Conservation (phyloP, 2,113 vertebrate genomes). For the Ictalurus furcatus region DNA sequence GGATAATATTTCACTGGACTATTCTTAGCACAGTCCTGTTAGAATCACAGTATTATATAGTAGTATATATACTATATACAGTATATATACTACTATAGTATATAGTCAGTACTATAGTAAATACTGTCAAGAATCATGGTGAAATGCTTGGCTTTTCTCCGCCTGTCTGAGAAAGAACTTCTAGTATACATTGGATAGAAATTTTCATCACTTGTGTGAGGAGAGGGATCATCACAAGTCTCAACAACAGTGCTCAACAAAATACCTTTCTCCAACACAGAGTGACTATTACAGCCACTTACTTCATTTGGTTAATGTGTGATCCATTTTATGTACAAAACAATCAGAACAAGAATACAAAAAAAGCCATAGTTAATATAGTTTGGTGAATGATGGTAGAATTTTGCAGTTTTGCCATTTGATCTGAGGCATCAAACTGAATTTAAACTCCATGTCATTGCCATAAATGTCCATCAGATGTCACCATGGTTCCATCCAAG, state of each 20-base stretch:
- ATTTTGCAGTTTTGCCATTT: neutral
- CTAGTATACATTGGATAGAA: neutral
- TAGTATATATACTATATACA: neutral
- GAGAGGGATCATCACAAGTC: neutral
- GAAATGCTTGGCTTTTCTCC: neutral
- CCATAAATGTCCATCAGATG: slow-evolving; percentile 19
- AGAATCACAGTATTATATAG: neutral
- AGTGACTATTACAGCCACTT: neutral
- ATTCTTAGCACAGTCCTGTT: neutral
- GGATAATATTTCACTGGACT: neutral
- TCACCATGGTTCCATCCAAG: slow-evolving; percentile 21
- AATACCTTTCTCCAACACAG: neutral
- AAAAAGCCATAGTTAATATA: neutral
- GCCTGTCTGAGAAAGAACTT: neutral
- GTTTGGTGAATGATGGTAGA: neutral
- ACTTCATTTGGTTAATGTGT: neutral
- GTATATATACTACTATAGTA: no score
- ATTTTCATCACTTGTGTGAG: neutral
- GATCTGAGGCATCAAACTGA: neutral
- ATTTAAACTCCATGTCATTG: slow-evolving; percentile 15
- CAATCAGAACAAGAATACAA: neutral
- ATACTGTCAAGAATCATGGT: neutral
- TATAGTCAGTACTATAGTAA: neutral
- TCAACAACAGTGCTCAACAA: neutral
- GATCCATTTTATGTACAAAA: neutral